Conservation (phyloP, 2,888 invertebrate genomes). For the Polietes domitor region DNA sequence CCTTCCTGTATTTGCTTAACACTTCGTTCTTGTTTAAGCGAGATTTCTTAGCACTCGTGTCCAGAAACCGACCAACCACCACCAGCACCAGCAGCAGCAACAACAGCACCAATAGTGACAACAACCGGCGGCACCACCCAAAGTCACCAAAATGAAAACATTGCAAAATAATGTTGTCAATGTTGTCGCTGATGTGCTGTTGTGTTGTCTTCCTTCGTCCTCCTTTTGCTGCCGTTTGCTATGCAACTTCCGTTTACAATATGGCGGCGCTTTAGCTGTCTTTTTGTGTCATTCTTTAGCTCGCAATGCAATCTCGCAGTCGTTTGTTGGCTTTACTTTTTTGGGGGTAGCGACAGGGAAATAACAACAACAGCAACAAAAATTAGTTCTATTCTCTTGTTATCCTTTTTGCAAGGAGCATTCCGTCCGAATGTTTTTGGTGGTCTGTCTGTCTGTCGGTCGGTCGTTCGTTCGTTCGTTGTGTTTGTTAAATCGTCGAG, state of each 20-base stretch:
- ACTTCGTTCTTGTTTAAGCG: constrained; percentile 32
- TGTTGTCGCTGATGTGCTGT: constrained; percentile 20
- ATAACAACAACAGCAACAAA: neutral
- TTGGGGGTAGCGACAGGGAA: neutral
- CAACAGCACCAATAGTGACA: neutral
- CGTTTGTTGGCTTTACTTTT: constrained; percentile 37
- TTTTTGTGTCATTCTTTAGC: neutral
- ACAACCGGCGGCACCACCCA: neutral
- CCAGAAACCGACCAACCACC: neutral
- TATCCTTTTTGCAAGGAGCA: neutral
- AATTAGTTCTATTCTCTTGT: constrained; percentile 25
- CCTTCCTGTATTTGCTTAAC: constrained; percentile 39
- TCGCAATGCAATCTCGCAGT: constrained; percentile 16
- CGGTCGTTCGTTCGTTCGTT: constrained; percentile 22
- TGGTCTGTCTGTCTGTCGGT: constrained; percentile 24
- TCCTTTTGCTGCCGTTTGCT: constrained; percentile 47
- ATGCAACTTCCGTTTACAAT: constrained; percentile 65
- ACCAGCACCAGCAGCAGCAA: neutral
- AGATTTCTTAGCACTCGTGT: constrained; percentile 32
- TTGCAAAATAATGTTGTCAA: constrained; percentile 47
- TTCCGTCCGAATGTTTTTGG: constrained; percentile 30
- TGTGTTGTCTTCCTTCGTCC: neutral
- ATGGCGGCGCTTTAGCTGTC: constrained; percentile 53
- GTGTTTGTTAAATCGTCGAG: constrained; percentile 66
- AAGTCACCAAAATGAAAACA: constrained; percentile 32